Percentiles rank a stretch among this genome's conserved stretches.
These are phyloP conservation scores for Ellobium chinense DNA, from an alignment of 2,888 invertebrate species.

Conservation along the genomic window DNA sequence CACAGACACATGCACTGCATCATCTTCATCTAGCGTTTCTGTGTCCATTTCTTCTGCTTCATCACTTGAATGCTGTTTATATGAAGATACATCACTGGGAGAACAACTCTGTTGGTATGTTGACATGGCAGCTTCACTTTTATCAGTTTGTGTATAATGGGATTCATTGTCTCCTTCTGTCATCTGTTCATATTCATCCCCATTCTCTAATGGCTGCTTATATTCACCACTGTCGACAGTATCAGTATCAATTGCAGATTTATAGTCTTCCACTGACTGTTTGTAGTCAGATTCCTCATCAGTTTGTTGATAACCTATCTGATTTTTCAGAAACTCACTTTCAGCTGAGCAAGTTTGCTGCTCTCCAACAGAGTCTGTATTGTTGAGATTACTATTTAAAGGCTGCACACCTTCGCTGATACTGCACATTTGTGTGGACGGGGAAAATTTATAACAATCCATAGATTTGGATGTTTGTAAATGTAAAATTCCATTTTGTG, in stretches of 20 bases:
- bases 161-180: not conserved
- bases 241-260: not conserved
- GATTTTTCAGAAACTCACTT: not conserved
- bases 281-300: not conserved
- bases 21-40: slow-evolving; percentile 14
- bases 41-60: slow-evolving; percentile 30
- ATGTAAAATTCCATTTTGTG: not conserved
- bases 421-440: not conserved
- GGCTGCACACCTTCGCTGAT: not conserved
- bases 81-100: slow-evolving; percentile 18
- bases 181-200: not conserved
- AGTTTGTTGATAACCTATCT: not conserved
- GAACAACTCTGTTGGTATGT: not conserved
- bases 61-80: slow-evolving; percentile 5
- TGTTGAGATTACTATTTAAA: not conserved
- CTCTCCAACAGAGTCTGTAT: not conserved
- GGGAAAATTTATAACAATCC: not conserved
- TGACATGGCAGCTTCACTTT: not conserved
- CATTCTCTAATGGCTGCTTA: not conserved
- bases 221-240: no score
- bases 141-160: slow-evolving; percentile 1
- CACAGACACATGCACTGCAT: not conserved
- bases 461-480: not conserved
- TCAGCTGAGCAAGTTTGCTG: not conserved
- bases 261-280: slow-evolving; percentile 12